Evolutionary conservation across 2,888 invertebrate genomes (phyloP).

Genomic region (Eilema caniola): DNA sequence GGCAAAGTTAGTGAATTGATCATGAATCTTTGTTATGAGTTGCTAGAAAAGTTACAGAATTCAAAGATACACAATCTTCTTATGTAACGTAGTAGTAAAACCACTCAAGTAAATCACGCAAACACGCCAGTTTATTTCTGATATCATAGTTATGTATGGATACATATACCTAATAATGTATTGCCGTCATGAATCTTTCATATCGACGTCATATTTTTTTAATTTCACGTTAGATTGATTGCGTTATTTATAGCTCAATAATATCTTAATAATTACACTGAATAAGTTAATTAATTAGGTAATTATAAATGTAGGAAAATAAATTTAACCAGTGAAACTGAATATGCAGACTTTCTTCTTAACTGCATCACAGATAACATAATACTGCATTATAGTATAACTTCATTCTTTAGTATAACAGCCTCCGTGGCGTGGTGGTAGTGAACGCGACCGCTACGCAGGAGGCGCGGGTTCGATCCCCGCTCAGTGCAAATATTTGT

Average conservation of each 20-base stretch:
- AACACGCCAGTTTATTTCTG: slow-evolving; percentile 1
- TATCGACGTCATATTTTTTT: not conserved
- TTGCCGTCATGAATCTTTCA: not conserved
- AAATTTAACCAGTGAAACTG: no score
- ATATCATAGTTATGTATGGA: not conserved
- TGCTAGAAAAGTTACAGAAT: slow-evolving; percentile 4
- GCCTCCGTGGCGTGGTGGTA: no score
- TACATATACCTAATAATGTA: not conserved
- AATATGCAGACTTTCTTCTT: no score
- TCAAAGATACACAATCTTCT: not conserved
- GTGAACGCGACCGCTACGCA: no score
- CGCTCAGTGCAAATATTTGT: no score
- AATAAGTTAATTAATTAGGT: no score
- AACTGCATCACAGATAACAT: no score
- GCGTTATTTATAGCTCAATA: not conserved
- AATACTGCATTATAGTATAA: no score
- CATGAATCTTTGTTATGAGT: slow-evolving; percentile 1
- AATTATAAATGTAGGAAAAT: no score
- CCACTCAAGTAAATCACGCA: not conserved
- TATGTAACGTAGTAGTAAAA: not conserved
- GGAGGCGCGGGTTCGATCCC: no score
- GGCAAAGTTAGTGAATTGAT: not conserved
- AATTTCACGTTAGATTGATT: not conserved
- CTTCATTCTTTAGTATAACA: no score
- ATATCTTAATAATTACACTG: not conserved